Conservation (phyloP, 1,140 invertebrate genomes). For the Conus ventricosus region DNA sequence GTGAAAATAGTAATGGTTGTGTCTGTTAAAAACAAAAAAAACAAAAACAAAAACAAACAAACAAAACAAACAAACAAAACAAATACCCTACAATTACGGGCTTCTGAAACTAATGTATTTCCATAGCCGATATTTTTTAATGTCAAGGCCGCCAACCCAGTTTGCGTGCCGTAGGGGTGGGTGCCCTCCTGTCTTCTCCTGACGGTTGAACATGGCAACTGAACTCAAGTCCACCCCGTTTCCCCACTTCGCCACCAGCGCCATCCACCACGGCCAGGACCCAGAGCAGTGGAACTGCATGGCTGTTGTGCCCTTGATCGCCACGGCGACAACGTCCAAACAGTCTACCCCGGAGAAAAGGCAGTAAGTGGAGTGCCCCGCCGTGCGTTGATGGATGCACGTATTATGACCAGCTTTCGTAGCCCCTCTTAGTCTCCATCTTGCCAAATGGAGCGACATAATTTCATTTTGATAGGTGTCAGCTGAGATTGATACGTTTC, state of each 20-base stretch:
- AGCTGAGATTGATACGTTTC: background rate
- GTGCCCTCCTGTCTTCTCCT: background rate
- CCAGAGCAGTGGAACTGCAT: constrained; percentile 88
- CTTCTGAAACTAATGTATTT: no score
- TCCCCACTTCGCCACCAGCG: constrained; percentile 64
- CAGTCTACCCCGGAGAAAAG: no score
- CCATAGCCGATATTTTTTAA: background rate
- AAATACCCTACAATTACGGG: no score
- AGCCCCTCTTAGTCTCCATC: background rate
- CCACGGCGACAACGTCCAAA: background rate
- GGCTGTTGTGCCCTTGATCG: constrained; percentile 77
- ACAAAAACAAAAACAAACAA: no score
- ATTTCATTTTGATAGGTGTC: background rate
- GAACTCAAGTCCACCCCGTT: background rate
- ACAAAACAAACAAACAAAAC: no score
- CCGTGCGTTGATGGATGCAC: background rate
- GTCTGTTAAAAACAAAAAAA: no score
- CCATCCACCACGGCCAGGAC: constrained; percentile 92
- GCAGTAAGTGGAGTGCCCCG: no score
- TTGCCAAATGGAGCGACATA: background rate
- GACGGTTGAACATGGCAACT: no score
- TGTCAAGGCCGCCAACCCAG: background rate
- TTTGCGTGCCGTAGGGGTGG: background rate
- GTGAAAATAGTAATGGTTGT: no score
- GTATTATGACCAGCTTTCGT: background rate